Base-by-base conservation (phyloP, 2,888 invertebrate species). In the Cenopis cana region DNA sequence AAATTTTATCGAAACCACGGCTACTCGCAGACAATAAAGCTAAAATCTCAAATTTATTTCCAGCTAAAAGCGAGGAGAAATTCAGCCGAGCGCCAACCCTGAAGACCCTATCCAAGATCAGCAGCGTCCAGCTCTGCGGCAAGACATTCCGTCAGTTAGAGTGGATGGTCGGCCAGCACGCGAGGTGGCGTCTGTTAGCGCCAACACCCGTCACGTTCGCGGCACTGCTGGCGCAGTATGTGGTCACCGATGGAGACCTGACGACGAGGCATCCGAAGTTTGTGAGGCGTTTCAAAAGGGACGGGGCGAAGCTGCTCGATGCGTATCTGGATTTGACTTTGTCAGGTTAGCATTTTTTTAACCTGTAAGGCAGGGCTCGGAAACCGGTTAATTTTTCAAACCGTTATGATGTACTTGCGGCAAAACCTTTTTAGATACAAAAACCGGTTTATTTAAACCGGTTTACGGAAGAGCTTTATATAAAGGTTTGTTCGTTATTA, bases 121-220 rank as follows among this genome's bases (percentile, higher is more conserved):
- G 90, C 41, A 89, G 88, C 0, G 86, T 91, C 11, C 86, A 89
- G 8, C 79, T 93, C 0, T 90, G 90, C 52, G 91, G 90, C 5
- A 89, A 88, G 75, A 91, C 90, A 0, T 93, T 93, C 81, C 78
- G 90, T 14, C 91, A 93, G 76, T 74, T 93, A 9, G 93, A 93
- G 72, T 93, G 92, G 92, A 91, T 91, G 93, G 90, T 93, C 0
- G 93, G 91, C 6, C 91, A 91, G 76, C 92, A 93, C 54, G 89
- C 88, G 0, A 78, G 87, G 0, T 93, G 93, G 93, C 78, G 91
- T 81, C 79, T 93, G 17, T 74, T 93, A 59, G 79, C 89, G 0
- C 93, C 93, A 0, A 93, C 93, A 0, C 89, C 93, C 0, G 93
- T 87, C 33, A 86, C 91, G 5, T 93, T 89, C 69, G 93, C 93